phyloP scores from a whole-genome alignment of 2,888 invertebrate genomes.

The Watsonalla cultraria region DNA sequence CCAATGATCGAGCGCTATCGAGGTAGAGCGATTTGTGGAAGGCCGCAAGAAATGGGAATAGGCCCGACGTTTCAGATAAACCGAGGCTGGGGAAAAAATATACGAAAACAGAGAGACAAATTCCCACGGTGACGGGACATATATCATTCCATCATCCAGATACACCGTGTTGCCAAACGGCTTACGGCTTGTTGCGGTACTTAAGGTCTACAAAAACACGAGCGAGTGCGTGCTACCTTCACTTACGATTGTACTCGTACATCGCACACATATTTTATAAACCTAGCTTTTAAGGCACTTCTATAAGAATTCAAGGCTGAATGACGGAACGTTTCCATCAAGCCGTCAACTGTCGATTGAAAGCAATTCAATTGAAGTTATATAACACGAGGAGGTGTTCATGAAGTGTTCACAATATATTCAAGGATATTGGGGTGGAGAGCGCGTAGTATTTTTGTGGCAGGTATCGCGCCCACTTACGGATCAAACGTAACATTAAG shows the following conservation, averaged over 20 bases:
- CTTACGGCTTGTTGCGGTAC: background rate
- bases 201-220: background rate
- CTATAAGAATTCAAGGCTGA: too few relatives aligned
- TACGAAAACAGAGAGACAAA: slow-evolving; percentile 3
- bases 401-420: too few relatives aligned
- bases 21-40: background rate
- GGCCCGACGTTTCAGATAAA: background rate
- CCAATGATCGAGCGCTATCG: background rate
- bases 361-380: too few relatives aligned
- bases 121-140: background rate
- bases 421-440: too few relatives aligned
- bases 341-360: too few relatives aligned
- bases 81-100: background rate
- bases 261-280: too few relatives aligned
- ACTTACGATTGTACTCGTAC: too few relatives aligned
- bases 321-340: too few relatives aligned
- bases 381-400: too few relatives aligned
- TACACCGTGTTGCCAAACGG: background rate
- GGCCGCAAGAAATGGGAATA: slow-evolving; percentile 1
- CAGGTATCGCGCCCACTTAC: background rate
- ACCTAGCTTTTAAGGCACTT: too few relatives aligned
- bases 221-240: background rate
- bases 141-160: background rate
- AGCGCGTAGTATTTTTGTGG: background rate
- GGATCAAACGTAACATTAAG: background rate